Evolutionary conservation across 2,113 vertebrate genomes (phyloP), one percentile per base, ranked within the genome.

Genomic region (Aspiorhynchus laticeps): DNA sequence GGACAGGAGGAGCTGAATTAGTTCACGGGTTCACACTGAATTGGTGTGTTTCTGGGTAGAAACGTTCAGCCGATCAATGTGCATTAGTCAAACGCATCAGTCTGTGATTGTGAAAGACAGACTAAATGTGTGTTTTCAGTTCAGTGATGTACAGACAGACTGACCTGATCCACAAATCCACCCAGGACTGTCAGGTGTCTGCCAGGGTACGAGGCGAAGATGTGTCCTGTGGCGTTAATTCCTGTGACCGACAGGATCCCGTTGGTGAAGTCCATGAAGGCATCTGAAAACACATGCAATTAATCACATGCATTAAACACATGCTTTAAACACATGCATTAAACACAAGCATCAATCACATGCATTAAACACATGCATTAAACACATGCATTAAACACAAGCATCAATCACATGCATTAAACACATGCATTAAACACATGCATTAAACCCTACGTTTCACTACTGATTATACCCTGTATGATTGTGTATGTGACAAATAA

Each of bases 161-260:
- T 43, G 67, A 84, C 98, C 95, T 99, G 97, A 90, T 99, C 98
- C 73, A 95, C 93, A 92, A 99, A 97, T 80, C 97, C 98, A 14
- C 97, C 97, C 1, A 93, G 71, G 81, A 96, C 61, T 41, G 98
- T 97, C 69, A 99, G 94, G 91, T 97, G 95, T 0, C 96, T 93
- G 65, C 94, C 93, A 21, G 98, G 98, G 36, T 99, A 99, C 0
- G 98, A 99, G 26, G 98, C 97, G 87, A 99, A 99, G 90, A 99
- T 99, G 46, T 96, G 96, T 43, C 96, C 98, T 4, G 98, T 99
- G 85, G 97, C 97, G 1, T 97, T 98, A 84, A 97, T 97, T 84
- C 98, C 98, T 0, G 93, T 95, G 82, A 98, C 95, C 24, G 96
- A 95, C 83, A 99, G 87, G 80, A 93, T 94, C 80, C 98, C 98